A percentile compares a stretch with the other conserved stretches of the same genome.
These are phyloP conservation scores for Empidonax alnorum DNA, from an alignment of 2,113 vertebrate species.

Conservation along the genomic window DNA sequence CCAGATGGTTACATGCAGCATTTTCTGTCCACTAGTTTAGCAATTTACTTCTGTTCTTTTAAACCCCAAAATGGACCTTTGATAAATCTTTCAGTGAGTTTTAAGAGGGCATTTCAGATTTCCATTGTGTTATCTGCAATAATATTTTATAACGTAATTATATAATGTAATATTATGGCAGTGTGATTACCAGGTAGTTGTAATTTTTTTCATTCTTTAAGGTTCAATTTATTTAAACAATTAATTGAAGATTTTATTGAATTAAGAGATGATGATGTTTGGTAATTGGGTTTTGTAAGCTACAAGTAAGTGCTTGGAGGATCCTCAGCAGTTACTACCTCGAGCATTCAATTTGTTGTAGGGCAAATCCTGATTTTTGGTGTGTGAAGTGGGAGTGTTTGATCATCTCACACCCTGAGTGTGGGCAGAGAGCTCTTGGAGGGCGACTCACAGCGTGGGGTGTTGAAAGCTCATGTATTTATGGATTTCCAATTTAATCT, in stretches of 20 bases:
- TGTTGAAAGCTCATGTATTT: not conserved
- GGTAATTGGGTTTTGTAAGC: not conserved
- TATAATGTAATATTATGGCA: not conserved
- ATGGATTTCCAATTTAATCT: not conserved
- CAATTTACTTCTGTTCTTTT: not conserved
- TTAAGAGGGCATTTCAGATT: not conserved
- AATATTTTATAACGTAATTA: not conserved
- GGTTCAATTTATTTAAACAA: not conserved
- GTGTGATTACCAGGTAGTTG: not conserved
- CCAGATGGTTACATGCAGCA: not conserved
- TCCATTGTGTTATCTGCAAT: not conserved
- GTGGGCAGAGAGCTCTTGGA: not conserved
- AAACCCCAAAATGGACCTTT: not conserved
- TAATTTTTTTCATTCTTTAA: not conserved
- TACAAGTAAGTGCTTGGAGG: not conserved
- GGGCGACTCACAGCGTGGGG: not conserved
- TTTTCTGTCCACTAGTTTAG: not conserved
- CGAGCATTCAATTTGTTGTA: accelerated
- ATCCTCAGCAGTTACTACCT: not conserved
- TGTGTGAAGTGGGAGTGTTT: not conserved
- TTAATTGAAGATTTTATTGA: not conserved
- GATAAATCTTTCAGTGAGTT: not conserved
- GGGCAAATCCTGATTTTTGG: not conserved
- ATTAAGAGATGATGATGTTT: not conserved
- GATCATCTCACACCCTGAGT: not conserved